phyloP scores from a whole-genome alignment of 2,888 invertebrate genomes.

The Aphelenchoides bicaudatus region DNA sequence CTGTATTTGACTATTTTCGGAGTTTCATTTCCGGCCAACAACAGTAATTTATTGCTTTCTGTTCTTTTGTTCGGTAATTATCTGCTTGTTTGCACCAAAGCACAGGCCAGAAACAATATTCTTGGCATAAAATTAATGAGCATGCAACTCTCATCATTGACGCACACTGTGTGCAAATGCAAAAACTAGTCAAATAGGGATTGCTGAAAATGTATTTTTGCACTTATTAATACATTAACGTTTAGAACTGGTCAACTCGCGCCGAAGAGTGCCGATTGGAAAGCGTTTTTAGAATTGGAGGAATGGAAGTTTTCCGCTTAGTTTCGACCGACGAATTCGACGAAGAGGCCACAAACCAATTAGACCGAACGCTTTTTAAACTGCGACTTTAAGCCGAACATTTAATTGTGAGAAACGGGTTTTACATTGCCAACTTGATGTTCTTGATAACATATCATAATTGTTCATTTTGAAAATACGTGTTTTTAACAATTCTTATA shows the following conservation, averaged over 20 bases:
- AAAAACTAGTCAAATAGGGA: background rate
- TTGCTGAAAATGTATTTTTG: background rate
- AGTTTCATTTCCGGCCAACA: background rate
- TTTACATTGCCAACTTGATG: too few species aligned
- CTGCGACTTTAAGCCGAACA: constrained; percentile 1
- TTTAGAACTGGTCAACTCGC: constrained; percentile 2
- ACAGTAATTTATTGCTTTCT: background rate
- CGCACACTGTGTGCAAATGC: background rate
- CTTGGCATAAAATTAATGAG: background rate
- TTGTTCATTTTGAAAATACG: too few species aligned
- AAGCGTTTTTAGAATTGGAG: background rate
- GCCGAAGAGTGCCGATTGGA: background rate
- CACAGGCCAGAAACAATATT: too few species aligned
- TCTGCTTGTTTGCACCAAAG: too few species aligned
- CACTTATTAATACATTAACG: background rate
- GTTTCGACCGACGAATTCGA: background rate
- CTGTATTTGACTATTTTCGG: background rate
- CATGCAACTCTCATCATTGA: background rate
- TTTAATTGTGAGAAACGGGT: too few species aligned
- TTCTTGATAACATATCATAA: too few species aligned
- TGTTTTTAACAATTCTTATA: too few species aligned
- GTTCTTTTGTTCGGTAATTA: too few species aligned
- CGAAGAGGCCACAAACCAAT: background rate
- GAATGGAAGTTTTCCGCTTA: background rate
- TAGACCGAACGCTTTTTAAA: too few species aligned